Base-by-base conservation (phyloP, 2,888 invertebrate genomes). In the Agrochola litura region DNA sequence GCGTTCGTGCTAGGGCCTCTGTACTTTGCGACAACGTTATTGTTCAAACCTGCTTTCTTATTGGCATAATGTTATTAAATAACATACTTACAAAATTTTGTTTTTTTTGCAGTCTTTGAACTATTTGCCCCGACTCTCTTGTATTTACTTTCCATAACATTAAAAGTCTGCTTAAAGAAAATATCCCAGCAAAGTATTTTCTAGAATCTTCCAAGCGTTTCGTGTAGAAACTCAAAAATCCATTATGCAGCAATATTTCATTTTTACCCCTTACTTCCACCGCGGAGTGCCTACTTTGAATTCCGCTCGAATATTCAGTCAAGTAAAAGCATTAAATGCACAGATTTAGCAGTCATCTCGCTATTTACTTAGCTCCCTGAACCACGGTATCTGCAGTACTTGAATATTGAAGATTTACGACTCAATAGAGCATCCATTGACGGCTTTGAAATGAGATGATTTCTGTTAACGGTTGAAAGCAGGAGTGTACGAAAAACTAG, bases 271-370 rank as follows among this genome's bases (percentile, higher is more conserved):
- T 52, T 54, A 65, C 30, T 58, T 65, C 56, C 41, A 65, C 61
- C 73, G 64, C 61, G 37, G 65, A 75, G 75, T 76, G 73, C 83
- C 77, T 80, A 75, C 78, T 85, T 80, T 77, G 77, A 76, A 85
- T 85, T 85, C 85, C 54, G 83, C 60, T 61, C 77, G 52, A 74
- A 83, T 76, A 63, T 67, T 10, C 61, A 68, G 72, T 74, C 72
- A 73, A 85, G 84, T 84, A 84, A 86, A 82, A 84, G 82, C 80
- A 86, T 86, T 86, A 81, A 86, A 81, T 81, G 74, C 79, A 84
- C 82, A 71, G 86, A 86, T 82, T 86, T 82, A 73, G 79, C 75
- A 74, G 81, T 82, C 80, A 79, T 73, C 82, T 69, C 65, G 76
- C 81, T 79, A 77, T 84, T 86, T 86, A 72, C 79, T 81, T 76